A percentile compares a stretch with the other conserved stretches of the same genome.
Conservation (phyloP, 2,888 invertebrate species). For the Prenolepis imparis region DNA sequence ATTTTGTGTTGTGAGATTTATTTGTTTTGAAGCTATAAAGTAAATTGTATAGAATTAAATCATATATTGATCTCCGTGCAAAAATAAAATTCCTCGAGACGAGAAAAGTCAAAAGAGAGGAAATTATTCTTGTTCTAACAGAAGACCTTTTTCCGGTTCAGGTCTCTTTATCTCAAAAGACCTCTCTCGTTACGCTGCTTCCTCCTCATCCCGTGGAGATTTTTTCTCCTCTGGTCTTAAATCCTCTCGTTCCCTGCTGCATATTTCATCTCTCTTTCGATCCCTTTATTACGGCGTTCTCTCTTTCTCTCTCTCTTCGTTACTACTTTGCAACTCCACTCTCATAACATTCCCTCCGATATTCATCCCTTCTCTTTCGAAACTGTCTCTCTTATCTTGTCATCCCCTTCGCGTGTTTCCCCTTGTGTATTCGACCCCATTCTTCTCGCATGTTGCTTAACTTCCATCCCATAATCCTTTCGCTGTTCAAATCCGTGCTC, state of each 20-base stretch:
- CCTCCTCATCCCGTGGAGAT: not conserved
- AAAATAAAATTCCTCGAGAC: not conserved
- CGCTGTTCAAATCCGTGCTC: not conserved
- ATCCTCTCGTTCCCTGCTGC: conserved; percentile 15
- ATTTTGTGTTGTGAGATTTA: no score
- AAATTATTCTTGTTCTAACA: conserved; percentile 18
- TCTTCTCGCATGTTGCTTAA: conserved; percentile 15
- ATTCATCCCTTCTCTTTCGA: not conserved
- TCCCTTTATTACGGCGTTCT: not conserved
- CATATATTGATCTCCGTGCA: not conserved
- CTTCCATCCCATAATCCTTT: conserved; percentile 9
- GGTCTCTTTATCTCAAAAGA: conserved; percentile 13
- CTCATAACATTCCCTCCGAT: not conserved
- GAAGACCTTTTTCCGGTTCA: conserved; percentile 21
- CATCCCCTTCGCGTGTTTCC: conserved; percentile 2
- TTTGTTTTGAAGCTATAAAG: not conserved
- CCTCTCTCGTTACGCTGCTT: conserved; percentile 4
- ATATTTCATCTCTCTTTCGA: conserved; percentile 34
- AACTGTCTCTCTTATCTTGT: conserved; percentile 22
- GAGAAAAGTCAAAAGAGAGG: conserved; percentile 20
- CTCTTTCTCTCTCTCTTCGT: not conserved
- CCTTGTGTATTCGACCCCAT: conserved; percentile 13
- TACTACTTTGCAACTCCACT: conserved; percentile 32
- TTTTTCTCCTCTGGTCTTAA: not conserved
- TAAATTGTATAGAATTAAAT: not conserved